Evolutionary conservation across 2,797 vertebrate genomes (phyloP), one percentile per base, ranked within the genome.

Genomic region (Taeniopygia guttata): DNA sequence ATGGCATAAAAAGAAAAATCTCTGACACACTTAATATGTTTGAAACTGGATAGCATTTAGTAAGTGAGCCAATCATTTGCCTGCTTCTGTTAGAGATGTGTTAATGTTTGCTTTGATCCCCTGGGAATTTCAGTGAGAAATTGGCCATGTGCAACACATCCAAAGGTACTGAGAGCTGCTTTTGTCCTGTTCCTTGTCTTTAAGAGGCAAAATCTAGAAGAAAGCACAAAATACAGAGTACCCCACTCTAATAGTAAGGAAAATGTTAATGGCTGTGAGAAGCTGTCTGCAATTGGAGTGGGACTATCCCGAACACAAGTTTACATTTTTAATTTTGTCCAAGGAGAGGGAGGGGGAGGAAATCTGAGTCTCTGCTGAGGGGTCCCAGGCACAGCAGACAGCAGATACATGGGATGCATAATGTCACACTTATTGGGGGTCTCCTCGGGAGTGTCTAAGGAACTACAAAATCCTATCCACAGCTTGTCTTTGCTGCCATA

Each of bases 301-400:
- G 16, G 26, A 18, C 27, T 58, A 5, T 11, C 7, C 19, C 5
- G 14, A 69, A 23, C 11, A 7, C 13, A 5, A 0, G 0, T 67
- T 51, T 68, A 26, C 4, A 22, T 16, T 63, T 85, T 73, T 16
- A 34, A 2, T 42, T 56, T 85, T 76, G 7, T 80, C 45, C 42
- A 42, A 60, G 52, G 25, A 73, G 67, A 42, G 1, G 15, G 16
- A 49, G 30, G 27, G 5, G 25, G 22, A 70, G 18, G 38, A 63
- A n/a, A 6, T 38, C 56, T 59, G 34, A 38, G 16, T 59, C 25
- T 59, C 56, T 1, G 0, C 38, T 40, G 34, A 70, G 32, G 17
- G 3, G 12, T 64, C 16, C 38, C 18, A 42, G 20, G 46, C 2
- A 21, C 32, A 67, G 18, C 51, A 43, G 16, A 32, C 15, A 54